Evolutionary conservation across 2,797 vertebrate species (phyloP).

Genomic region (Bufotes viridis): DNA sequence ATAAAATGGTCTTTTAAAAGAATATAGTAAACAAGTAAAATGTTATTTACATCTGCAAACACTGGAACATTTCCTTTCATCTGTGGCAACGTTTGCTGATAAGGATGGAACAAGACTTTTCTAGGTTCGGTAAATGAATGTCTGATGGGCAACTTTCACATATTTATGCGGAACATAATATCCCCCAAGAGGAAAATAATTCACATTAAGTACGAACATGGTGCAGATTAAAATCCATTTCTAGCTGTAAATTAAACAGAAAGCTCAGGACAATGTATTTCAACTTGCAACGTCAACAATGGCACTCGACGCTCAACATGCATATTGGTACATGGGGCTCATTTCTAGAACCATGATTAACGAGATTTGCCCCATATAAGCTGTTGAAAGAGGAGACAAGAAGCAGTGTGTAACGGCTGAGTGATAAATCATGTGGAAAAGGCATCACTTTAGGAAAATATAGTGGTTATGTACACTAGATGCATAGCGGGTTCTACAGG

Average conservation of each 20-base stretch:
- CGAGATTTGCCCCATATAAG: not conserved
- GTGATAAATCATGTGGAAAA: not conserved
- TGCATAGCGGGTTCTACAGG: constrained; percentile 32
- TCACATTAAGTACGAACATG: constrained; percentile 25
- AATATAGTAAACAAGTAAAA: constrained; percentile 32
- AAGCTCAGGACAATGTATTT: constrained; percentile 3
- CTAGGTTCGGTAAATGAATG: not conserved
- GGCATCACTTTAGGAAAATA: constrained; percentile 6
- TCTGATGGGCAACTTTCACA: constrained; percentile 1
- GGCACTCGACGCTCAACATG: constrained; percentile 20
- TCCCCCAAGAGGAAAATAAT: not conserved
- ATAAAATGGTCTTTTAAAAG: constrained; percentile 34
- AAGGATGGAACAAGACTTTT: not conserved
- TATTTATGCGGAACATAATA: not conserved
- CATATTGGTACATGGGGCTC: not conserved
- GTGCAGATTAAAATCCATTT: constrained; percentile 15
- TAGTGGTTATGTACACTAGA: constrained; percentile 19
- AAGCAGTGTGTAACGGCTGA: not conserved
- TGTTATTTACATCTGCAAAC: constrained; percentile 46
- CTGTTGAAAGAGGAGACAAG: constrained; percentile 1
- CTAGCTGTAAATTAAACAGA: constrained; percentile 11
- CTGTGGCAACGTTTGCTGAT: constrained; percentile 11
- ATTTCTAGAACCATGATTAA: not conserved
- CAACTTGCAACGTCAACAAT: constrained; percentile 22
- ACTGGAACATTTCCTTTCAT: constrained; percentile 24